phyloP scores from a whole-genome alignment of 2,888 invertebrate genomes.

The Podotricha telesiphe region DNA sequence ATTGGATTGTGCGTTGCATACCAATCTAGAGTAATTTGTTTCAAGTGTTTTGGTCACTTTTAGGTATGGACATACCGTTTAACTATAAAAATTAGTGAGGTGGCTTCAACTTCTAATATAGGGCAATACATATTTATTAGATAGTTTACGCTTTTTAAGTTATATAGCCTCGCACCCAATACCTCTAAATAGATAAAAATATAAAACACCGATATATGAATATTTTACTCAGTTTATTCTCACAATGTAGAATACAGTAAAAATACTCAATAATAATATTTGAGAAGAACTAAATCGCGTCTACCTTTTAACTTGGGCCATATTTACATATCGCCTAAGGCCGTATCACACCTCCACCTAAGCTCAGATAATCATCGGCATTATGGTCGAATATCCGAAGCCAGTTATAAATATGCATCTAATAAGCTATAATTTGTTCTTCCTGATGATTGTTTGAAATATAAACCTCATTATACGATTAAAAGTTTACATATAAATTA shows the following conservation, averaged over 20 bases:
- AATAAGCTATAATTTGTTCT: conserved; percentile 28
- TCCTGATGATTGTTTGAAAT: conserved; percentile 29
- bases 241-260: too few species aligned
- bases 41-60: too few species aligned
- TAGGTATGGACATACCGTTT: too few species aligned
- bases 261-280: too few species aligned
- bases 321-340: conserved; percentile 47
- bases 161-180: too few species aligned
- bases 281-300: not conserved
- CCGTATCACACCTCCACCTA: conserved; percentile 60
- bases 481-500: conserved; percentile 31
- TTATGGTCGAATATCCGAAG: conserved; percentile 17
- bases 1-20: too few species aligned
- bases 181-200: not conserved
- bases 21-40: too few species aligned
- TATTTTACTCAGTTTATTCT: too few species aligned
- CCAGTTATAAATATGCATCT: conserved; percentile 20
- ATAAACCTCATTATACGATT: conserved; percentile 27
- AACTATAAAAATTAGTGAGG: too few species aligned
- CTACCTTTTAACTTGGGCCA: conserved; percentile 12
- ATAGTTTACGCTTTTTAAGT: too few species aligned
- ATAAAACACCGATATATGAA: not conserved
- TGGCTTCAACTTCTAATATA: too few species aligned
- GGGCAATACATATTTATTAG: too few species aligned
- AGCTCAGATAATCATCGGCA: conserved; percentile 37